Evolutionary conservation across 2,888 invertebrate species (phyloP), one percentile per base, ranked within the genome.

Genomic region (Torymus tubicola): DNA sequence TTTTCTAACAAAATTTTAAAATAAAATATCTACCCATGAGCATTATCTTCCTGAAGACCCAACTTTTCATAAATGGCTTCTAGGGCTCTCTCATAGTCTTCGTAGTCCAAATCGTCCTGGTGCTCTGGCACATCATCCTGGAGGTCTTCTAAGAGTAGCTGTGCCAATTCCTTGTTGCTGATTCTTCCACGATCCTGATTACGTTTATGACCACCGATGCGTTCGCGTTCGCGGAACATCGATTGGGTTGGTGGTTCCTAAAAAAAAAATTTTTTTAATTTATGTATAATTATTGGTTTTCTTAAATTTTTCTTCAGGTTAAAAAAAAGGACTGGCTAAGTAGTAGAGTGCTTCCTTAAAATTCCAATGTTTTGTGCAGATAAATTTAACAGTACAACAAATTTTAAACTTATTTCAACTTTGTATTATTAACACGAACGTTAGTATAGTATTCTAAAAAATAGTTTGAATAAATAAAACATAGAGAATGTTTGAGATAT

Each of bases 191-290:
- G 70, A 2, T 84, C 83, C 2, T 31, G n/a, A 21, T 21, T 67
- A 4, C 70, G 84, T 61, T 88, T 89, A 31, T 83, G 86, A 69
- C 83, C 85, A 14, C 85, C 85, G 52, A 79, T 86, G 81, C 89
- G 83, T 42, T 74, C 74, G 16, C 82, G 82, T 78, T 90, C 90
- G 2, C 90, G 88, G 53, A 90, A 90, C 16, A 85, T 84, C 1
- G 90, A 90, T 2, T 87, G 85, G 0, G 80, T 83, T 2, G 84
- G 80, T 13, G 68, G n/a, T 61, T 13, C 42, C 8, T 69, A 12
- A n/a, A 52, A 57, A 55, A 13, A 12, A 42, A n/a, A 67, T n/a
- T 21, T n/a, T 58, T 8, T 64, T 18, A n/a, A 2, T 18, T 0
- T 1, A 13, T 58, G 1, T 18, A 58, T 58, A 2, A 58, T 58